A percentile compares a stretch with the other conserved stretches of the same genome.
phyloP scores from a whole-genome alignment of 1,140 invertebrate genomes.

The Spodoptera frugiperda region DNA sequence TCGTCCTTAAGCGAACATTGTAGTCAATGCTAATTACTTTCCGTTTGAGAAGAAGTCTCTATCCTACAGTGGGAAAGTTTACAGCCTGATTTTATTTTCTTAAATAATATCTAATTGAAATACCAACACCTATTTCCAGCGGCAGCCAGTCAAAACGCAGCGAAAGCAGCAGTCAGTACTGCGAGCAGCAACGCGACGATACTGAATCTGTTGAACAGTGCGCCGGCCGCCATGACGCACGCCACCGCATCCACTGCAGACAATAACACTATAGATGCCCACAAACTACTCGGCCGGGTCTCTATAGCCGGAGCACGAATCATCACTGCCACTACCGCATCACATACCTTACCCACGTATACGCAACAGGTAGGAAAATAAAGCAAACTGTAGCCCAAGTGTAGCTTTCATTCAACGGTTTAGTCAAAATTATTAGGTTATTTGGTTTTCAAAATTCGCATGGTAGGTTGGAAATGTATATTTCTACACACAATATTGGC shows the following conservation, averaged over 20 bases:
- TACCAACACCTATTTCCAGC: constrained; percentile 15
- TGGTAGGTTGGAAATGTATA: too few relatives aligned
- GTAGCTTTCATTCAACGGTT: background rate
- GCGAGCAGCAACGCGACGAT: constrained; percentile 89
- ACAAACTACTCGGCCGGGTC: constrained; percentile 74
- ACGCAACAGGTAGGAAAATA: constrained; percentile 68
- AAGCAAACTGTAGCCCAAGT: too few relatives aligned
- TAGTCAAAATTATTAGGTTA: background rate
- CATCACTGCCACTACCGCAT: constrained; percentile 67
- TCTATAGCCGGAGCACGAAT: constrained; percentile 73
- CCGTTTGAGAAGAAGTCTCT: too few relatives aligned
- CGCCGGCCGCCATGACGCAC: constrained; percentile 89
- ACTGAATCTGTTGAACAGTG: constrained; percentile 91
- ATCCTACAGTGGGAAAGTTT: too few relatives aligned
- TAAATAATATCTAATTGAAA: too few relatives aligned
- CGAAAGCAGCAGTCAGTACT: constrained; percentile 86
- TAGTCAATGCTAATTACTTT: too few relatives aligned
- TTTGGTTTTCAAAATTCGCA: background rate
- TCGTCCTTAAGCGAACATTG: too few relatives aligned
- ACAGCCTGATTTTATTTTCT: too few relatives aligned
- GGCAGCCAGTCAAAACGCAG: constrained; percentile 83
- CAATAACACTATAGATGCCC: constrained; percentile 59
- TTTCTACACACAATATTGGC: too few relatives aligned
- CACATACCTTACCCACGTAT: constrained; percentile 72
- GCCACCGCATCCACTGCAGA: constrained; percentile 69